Conservation (phyloP, 1,140 invertebrate genomes). For the Camponotus pennsylvanicus region DNA sequence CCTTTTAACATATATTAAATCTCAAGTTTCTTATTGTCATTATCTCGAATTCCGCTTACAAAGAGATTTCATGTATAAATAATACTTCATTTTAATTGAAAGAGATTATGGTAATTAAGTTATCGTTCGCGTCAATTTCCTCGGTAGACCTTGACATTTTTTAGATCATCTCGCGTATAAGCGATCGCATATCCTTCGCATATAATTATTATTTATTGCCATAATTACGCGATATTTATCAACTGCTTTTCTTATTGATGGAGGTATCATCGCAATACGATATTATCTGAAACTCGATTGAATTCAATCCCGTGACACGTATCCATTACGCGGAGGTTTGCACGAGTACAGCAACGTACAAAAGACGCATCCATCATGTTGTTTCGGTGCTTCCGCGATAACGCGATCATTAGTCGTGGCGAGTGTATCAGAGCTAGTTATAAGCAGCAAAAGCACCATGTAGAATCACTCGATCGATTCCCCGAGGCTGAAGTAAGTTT, state of each 20-base stretch:
- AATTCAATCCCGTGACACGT: conserved; percentile 11
- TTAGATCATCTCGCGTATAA: neutral
- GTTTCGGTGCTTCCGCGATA: conserved; percentile 33
- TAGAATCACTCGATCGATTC: conserved; percentile 64
- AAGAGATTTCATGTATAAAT: neutral
- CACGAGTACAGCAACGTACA: neutral
- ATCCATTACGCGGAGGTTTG: conserved; percentile 6
- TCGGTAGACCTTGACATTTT: neutral
- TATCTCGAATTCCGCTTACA: neutral
- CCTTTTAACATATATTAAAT: neutral
- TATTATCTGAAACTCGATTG: conserved; percentile 28
- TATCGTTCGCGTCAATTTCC: neutral
- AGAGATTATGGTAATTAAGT: neutral
- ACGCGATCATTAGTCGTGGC: neutral
- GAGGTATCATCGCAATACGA: neutral
- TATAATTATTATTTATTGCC: conserved; percentile 10
- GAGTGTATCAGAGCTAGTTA: conserved; percentile 7
- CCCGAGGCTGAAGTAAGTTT: conserved; percentile 36
- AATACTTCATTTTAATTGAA: neutral
- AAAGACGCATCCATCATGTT: conserved; percentile 42
- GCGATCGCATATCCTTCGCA: neutral
- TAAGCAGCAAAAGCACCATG: conserved; percentile 22
- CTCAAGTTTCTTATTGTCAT: neutral
- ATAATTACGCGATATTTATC: conserved; percentile 38
- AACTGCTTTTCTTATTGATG: neutral